Conservation (phyloP, 2,888 invertebrate genomes). For the Epirrita christyi region DNA sequence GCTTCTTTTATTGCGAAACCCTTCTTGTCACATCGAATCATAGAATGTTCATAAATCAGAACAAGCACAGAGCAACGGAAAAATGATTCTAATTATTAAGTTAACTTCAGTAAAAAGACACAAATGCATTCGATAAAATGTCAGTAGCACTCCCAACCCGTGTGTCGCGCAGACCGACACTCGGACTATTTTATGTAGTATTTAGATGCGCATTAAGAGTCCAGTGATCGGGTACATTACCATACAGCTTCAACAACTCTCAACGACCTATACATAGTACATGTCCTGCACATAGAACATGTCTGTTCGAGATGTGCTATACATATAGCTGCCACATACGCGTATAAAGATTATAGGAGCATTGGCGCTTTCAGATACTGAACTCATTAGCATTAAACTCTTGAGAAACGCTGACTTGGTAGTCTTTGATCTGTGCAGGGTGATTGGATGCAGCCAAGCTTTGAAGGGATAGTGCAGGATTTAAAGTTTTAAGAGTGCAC, state of each 20-base stretch:
- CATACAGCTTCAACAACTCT: constrained; percentile 58
- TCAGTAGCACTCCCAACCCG: constrained; percentile 33
- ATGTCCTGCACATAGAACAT: constrained; percentile 2
- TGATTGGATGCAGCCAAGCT: constrained; percentile 21
- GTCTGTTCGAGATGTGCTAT: constrained; percentile 19
- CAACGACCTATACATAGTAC: constrained; percentile 1
- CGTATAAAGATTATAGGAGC: constrained; percentile 56
- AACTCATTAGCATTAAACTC: constrained; percentile 63
- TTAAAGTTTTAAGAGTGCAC: too few species aligned
- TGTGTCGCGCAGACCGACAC: constrained; percentile 45
- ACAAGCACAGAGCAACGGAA: too few species aligned
- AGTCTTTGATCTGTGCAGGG: constrained; percentile 33
- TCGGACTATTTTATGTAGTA: constrained; percentile 70
- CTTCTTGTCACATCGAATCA: too few species aligned
- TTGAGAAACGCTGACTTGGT: constrained; percentile 52
- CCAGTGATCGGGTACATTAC: constrained; percentile 76
- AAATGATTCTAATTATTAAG: too few species aligned
- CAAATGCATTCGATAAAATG: constrained; percentile 5
- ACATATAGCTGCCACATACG: constrained; percentile 53
- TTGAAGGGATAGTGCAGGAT: neutral
- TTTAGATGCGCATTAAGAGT: constrained; percentile 79
- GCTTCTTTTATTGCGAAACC: too few species aligned
- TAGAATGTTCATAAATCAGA: too few species aligned
- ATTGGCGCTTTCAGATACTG: constrained; percentile 61
- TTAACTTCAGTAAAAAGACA: neutral